These are phyloP conservation scores for Lycopodina hypogea DNA, from an alignment of 37 sponge, comb jelly and placozoan genomes.

Conservation along the genomic window DNA sequence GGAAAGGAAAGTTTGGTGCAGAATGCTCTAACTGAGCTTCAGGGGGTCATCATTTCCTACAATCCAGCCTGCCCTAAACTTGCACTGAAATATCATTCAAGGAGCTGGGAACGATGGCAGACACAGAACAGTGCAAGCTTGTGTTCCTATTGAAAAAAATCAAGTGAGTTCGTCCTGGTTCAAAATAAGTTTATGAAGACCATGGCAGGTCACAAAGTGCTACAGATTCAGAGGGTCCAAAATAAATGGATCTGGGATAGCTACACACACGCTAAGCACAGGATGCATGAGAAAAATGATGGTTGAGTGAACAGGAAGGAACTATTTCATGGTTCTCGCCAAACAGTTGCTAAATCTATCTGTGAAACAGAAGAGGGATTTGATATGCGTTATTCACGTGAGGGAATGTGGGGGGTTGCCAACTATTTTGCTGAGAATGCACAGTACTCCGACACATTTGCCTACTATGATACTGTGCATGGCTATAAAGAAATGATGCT, in stretches of 20 bases:
- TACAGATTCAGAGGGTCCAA: slow-evolving; percentile 58
- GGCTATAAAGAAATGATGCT: slow-evolving; percentile 54
- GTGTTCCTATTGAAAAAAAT: not conserved
- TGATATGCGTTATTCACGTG: slow-evolving; percentile 52
- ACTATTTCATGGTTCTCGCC: slow-evolving; percentile 69
- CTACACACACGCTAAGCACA: slow-evolving; percentile 26
- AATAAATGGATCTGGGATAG: slow-evolving; percentile 75
- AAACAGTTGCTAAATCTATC: slow-evolving; percentile 21
- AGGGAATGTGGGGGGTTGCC: slow-evolving; percentile 76
- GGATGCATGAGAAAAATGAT: slow-evolving; percentile 42
- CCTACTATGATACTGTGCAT: not conserved
- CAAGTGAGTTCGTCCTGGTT: not conserved
- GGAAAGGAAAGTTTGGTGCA: slow-evolving; percentile 14
- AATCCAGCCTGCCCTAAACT: not conserved
- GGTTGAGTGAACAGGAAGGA: slow-evolving; percentile 36
- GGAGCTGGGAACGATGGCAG: not conserved
- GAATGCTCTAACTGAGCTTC: slow-evolving; percentile 28
- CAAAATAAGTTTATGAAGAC: slow-evolving; percentile 18
- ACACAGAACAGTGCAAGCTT: not conserved
- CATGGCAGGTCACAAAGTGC: slow-evolving; percentile 16
- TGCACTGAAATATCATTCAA: not conserved
- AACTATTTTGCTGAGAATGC: slow-evolving; percentile 82
- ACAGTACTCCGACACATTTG: slow-evolving; percentile 63
- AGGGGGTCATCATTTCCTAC: slow-evolving; percentile 18
- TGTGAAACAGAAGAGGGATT: slow-evolving; percentile 67